These are phyloP conservation scores for Rosalia funebris DNA, from an alignment of 2,888 invertebrate species.

Conservation along the genomic window DNA sequence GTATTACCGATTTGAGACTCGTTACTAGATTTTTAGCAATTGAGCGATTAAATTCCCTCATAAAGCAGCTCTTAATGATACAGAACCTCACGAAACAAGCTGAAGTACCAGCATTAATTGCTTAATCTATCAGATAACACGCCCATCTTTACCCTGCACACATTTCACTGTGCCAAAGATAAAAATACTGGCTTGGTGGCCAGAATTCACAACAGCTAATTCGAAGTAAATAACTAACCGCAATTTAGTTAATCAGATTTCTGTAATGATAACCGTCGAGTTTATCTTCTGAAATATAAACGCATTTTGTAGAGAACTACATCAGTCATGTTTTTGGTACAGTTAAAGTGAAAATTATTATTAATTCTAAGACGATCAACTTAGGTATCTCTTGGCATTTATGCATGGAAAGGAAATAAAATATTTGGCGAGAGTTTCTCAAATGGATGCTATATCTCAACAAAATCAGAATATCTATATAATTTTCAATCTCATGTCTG, in stretches of 20 bases:
- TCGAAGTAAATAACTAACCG: slow-evolving; percentile 14
- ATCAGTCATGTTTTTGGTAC: too few relatives aligned
- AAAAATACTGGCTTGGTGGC: slow-evolving; percentile 44
- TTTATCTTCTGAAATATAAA: background rate
- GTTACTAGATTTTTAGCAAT: slow-evolving; percentile 44
- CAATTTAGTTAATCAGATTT: slow-evolving; percentile 14
- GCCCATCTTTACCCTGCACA: slow-evolving; percentile 54
- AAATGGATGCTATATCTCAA: too few relatives aligned
- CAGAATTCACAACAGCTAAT: slow-evolving; percentile 32
- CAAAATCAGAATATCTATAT: too few relatives aligned
- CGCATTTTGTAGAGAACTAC: too few relatives aligned
- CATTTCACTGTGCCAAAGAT: slow-evolving; percentile 50
- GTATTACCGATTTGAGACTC: slow-evolving; percentile 40
- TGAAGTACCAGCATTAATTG: slow-evolving; percentile 59
- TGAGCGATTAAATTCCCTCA: slow-evolving; percentile 51
- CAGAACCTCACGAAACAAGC: slow-evolving; percentile 57
- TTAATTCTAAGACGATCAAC: too few relatives aligned
- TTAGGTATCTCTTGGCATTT: too few relatives aligned
- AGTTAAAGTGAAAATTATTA: too few relatives aligned
- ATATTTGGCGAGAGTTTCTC: too few relatives aligned
- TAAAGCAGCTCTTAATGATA: slow-evolving; percentile 59
- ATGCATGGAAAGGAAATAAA: too few relatives aligned
- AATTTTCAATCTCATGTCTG: too few relatives aligned
- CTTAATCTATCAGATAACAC: slow-evolving; percentile 62
- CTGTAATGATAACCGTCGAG: background rate